These are phyloP conservation scores for Danaus chrysippus DNA, from an alignment of 2,888 invertebrate species.

Conservation along the genomic window DNA sequence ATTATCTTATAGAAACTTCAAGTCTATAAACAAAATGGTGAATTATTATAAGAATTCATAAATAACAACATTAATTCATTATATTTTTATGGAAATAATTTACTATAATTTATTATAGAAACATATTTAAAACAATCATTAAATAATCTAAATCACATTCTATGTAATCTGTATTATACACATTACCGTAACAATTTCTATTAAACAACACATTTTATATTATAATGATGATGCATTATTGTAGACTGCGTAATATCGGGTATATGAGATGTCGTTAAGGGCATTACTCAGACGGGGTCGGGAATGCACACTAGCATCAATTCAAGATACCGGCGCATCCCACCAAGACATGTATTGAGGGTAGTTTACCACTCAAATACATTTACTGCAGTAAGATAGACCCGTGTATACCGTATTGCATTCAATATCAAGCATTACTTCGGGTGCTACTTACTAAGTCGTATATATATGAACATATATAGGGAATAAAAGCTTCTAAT, in stretches of 20 bases:
- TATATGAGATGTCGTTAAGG: conserved; percentile 47
- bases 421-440: too few relatives aligned
- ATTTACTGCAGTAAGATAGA: conserved; percentile 11
- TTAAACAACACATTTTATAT: background rate
- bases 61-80: background rate
- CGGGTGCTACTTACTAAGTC: too few relatives aligned
- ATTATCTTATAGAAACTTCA: conserved; percentile 1
- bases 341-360: conserved; percentile 42
- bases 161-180: too few relatives aligned
- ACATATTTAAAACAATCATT: background rate
- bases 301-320: conserved; percentile 60
- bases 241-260: conserved; percentile 1
- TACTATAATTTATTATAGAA: background rate
- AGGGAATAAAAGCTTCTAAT: too few relatives aligned
- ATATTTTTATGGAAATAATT: background rate
- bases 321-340: conserved; percentile 44
- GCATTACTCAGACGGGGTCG: conserved; percentile 49
- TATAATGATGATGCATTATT: background rate
- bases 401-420: background rate
- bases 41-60: background rate
- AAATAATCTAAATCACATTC: background rate
- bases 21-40: background rate
- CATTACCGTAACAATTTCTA: background rate
- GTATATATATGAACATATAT: too few relatives aligned
- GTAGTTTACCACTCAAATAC: conserved; percentile 24